A percentile compares a stretch with the other conserved stretches of the same genome.
phyloP scores from a whole-genome alignment of 2,113 vertebrate genomes.

The Coptodon rendalli region DNA sequence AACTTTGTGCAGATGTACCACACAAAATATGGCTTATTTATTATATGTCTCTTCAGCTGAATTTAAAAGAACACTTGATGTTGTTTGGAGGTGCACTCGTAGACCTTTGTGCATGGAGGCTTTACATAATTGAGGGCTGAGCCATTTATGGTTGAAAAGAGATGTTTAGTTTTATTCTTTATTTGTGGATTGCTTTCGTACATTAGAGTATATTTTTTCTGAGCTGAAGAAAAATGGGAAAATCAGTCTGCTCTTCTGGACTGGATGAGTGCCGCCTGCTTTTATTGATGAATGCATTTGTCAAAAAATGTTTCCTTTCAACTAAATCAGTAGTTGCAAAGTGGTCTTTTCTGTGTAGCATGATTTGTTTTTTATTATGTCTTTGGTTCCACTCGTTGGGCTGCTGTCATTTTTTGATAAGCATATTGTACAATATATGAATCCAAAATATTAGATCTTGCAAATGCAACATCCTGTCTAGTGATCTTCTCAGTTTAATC shows the following conservation, averaged over 20 bases:
- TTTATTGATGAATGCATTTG: not conserved
- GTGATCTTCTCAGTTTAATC: not conserved
- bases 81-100: conserved; percentile 14
- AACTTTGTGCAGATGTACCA: conserved; percentile 4
- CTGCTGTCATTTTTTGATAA: not conserved
- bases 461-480: not conserved
- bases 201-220: not conserved
- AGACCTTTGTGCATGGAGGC: not conserved
- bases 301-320: not conserved
- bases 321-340: not conserved
- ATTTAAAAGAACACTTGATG: conserved; percentile 8
- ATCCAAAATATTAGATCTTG: not conserved
- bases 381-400: not conserved
- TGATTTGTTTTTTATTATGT: not conserved
- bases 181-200: not conserved
- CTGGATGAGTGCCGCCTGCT: not conserved
- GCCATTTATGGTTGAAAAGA: not conserved
- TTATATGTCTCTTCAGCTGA: conserved; percentile 15
- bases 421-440: not conserved
- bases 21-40: conserved; percentile 49
- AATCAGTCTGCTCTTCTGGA: not conserved
- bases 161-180: conserved; percentile 1
- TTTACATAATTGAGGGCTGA: conserved; percentile 17
- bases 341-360: not conserved
- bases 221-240: not conserved